These are phyloP conservation scores for Spinibarbus caldwelli DNA, from an alignment of 2,797 vertebrate genomes.

Conservation along the genomic window DNA sequence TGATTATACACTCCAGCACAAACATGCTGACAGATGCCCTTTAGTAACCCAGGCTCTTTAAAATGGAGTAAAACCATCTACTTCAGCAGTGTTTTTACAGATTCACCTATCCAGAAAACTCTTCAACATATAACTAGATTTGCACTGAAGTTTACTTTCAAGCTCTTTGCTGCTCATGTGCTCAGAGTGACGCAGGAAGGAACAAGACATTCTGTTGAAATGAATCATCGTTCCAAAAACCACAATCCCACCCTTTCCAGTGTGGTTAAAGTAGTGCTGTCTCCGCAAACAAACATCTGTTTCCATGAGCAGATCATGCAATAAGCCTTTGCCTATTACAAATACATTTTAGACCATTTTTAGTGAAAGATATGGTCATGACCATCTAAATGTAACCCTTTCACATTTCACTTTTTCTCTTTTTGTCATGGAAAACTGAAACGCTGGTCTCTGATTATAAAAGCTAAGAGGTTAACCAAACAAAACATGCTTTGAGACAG, in stretches of 20 bases:
- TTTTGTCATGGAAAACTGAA: constrained; percentile 3
- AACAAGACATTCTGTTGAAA: constrained; percentile 24
- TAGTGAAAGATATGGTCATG: background rate
- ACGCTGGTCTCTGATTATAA: background rate
- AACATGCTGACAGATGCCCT: constrained; percentile 26
- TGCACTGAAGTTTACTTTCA: background rate
- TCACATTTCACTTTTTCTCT: background rate
- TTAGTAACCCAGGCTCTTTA: constrained; percentile 8
- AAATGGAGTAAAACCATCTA: background rate
- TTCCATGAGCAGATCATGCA: background rate
- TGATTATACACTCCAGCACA: constrained; percentile 39
- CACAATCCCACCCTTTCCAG: constrained; percentile 27
- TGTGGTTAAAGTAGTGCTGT: background rate
- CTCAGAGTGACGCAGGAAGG: constrained; percentile 19
- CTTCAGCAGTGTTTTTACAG: constrained; percentile 1
- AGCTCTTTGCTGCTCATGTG: background rate
- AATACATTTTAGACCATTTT: background rate
- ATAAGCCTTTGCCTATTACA: background rate
- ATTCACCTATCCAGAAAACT: background rate
- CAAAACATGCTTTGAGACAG: background rate
- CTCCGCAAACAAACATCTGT: background rate
- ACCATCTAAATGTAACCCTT: background rate
- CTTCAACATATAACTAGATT: background rate
- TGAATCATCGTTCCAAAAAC: constrained; percentile 23
- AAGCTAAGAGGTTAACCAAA: background rate